Evolutionary conservation across 37 sponge, comb jelly and placozoan genomes (phyloP).

Genomic region (Halichondria panicea): DNA sequence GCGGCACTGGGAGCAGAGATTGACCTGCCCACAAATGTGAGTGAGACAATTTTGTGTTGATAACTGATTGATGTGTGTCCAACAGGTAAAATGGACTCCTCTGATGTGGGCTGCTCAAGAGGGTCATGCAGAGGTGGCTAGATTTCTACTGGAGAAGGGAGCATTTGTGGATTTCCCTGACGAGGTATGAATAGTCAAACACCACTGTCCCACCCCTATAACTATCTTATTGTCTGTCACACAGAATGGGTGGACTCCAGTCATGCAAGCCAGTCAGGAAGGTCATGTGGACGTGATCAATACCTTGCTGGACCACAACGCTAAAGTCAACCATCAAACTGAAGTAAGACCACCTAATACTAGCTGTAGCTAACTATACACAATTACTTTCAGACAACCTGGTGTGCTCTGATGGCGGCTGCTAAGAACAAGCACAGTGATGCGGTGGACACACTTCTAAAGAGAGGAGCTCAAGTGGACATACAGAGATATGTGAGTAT

Average conservation of each 20-base stretch:
- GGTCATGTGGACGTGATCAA: slow-evolving; percentile 9
- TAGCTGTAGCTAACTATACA: too few relatives aligned
- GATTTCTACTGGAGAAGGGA: slow-evolving; percentile 4
- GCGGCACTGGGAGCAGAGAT: background rate
- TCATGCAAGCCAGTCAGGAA: background rate
- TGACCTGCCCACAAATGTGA: background rate
- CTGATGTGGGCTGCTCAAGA: slow-evolving; percentile 1
- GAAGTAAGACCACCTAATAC: too few relatives aligned
- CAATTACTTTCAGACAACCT: too few relatives aligned
- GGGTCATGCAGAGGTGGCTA: slow-evolving; percentile 5
- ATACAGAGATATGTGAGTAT: too few relatives aligned
- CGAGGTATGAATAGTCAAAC: background rate
- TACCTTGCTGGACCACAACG: slow-evolving; percentile 6
- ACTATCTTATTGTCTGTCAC: background rate
- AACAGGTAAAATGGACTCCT: too few relatives aligned
- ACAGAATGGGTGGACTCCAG: slow-evolving; percentile 14
- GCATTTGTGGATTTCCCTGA: background rate
- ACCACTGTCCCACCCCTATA: background rate
- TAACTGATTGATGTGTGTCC: background rate
- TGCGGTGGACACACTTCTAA: too few relatives aligned
- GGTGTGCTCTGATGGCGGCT: too few relatives aligned
- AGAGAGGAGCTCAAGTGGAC: too few relatives aligned
- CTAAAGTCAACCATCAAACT: slow-evolving; percentile 8
- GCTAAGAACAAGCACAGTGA: too few relatives aligned
- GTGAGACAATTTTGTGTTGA: background rate